Percentiles rank a stretch among this genome's conserved stretches.
Conservation (phyloP, 2,113 vertebrate genomes). For the Percopsis transmontana region DNA sequence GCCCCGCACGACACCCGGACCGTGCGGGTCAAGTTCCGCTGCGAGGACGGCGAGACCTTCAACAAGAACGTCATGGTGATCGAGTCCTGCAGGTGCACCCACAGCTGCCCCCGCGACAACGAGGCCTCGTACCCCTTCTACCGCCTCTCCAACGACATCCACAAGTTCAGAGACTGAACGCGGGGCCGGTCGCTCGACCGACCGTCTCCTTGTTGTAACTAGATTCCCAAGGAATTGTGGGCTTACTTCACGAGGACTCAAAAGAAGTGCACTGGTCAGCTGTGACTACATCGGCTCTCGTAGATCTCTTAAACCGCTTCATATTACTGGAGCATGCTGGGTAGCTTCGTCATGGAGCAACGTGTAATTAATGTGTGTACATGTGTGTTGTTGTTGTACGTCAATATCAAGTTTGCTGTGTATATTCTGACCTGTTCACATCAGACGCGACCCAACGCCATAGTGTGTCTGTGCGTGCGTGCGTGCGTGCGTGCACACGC, state of each 20-base stretch:
- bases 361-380: constrained; percentile 82
- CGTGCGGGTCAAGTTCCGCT: constrained; percentile 92
- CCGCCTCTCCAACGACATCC: constrained; percentile 96
- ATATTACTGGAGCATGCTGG: constrained; percentile 91
- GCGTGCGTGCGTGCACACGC: constrained; percentile 70
- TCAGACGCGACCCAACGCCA: constrained; percentile 71
- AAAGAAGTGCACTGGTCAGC: constrained; percentile 86
- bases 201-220: constrained; percentile 76
- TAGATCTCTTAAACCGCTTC: constrained; percentile 81
- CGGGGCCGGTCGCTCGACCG: constrained; percentile 54
- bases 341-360: constrained; percentile 99
- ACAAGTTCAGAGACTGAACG: constrained; percentile 97
- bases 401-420: constrained; percentile 75
- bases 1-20: constrained; percentile 92
- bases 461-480: constrained; percentile 73
- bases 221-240: constrained; percentile 84
- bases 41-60: constrained; percentile 94
- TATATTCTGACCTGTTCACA: constrained; percentile 77
- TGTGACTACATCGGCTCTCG: constrained; percentile 83
- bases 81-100: constrained; percentile 95
- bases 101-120: constrained; percentile 88
- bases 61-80: constrained; percentile 98
- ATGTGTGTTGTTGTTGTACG: constrained; percentile 59
- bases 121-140: constrained; percentile 93
- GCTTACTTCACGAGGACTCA: constrained; percentile 77